A percentile compares a stretch with the other conserved stretches of the same genome.
Evolutionary conservation across 2,113 vertebrate species (phyloP).

Genomic region (Sterrhoptilus dennistouni): DNA sequence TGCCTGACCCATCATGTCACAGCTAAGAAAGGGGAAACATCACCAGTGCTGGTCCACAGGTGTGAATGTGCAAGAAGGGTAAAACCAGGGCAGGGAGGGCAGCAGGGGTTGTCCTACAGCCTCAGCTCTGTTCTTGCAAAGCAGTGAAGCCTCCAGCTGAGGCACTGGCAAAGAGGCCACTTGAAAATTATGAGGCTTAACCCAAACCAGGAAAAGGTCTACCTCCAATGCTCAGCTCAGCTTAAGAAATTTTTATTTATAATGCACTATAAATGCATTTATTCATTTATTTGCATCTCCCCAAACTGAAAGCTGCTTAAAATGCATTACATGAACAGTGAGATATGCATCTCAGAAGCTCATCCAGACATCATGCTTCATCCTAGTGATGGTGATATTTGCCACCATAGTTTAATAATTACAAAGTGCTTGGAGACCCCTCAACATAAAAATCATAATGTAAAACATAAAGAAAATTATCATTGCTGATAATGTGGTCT

Average conservation of each 20-base stretch:
- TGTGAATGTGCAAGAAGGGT: too few species aligned
- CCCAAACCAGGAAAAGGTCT: not conserved
- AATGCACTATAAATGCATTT: not conserved
- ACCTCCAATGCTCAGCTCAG: not conserved
- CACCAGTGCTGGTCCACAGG: too few species aligned
- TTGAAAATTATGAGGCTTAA: not conserved
- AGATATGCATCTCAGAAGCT: not conserved
- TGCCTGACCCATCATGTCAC: fast-evolving
- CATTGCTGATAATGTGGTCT: not conserved
- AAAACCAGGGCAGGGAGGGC: not conserved
- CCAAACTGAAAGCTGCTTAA: not conserved
- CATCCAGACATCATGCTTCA: not conserved
- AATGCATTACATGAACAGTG: not conserved
- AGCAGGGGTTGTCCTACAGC: not conserved
- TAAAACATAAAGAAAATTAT: not conserved
- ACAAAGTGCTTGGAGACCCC: not conserved
- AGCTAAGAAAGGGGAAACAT: not conserved
- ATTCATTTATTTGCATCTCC: conserved; percentile 15
- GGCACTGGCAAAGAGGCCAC: not conserved
- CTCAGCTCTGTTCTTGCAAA: not conserved
- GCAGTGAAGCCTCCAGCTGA: not conserved
- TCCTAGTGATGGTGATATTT: not conserved
- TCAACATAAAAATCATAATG: not conserved
- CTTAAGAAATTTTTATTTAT: not conserved
- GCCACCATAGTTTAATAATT: not conserved